Evolutionary conservation across 2,113 vertebrate genomes (phyloP), one percentile per base, ranked within the genome.

Genomic region (Thamnophis sirtalis): DNA sequence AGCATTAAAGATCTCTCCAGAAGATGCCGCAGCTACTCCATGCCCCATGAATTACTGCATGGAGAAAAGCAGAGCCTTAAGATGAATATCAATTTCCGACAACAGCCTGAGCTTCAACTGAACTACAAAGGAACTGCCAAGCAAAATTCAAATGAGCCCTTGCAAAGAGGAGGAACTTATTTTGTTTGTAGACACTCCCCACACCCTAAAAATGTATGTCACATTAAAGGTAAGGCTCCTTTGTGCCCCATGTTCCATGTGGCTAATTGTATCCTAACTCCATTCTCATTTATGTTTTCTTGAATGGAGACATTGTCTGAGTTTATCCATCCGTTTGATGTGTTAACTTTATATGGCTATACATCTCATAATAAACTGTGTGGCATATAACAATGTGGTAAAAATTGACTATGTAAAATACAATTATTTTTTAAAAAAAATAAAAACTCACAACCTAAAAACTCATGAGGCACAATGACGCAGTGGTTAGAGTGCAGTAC

Each of bases 191-290:
- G 97, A 54, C 96, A 97, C 5, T 68, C 92, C 0, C 96, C 97
- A 49, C 97, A 97, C 58, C 95, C 96, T 28, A 94, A 94, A 89
- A 95, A 95, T 85, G 97, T 97, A 24, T 93, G 93, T 56, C 96
- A 97, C 84, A 96, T 97, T 43, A 95, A 91, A 97, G 97, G 97
- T 97, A 93, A 96, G 84, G 96, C 96, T 97, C 92, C 95, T 55
- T 50, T 15, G 5, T 28, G 19, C 21, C 86, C 43, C 2, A 43
- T 22, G n/a, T 24, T 26, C 73, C 38, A 49, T 49, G 11, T 55
- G 22, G 15, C 17, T 56, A 49, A 49, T 13, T 33, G 13, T 68
- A 68, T 33, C 28, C 15, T 15, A 33, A 17, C 26, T 17, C 85
- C 24, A n/a, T 28, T 38, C 84, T 28, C 38, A 9, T 21, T 90